Percentiles rank a stretch among this genome's conserved stretches.
Conservation (phyloP, 30 jellyfish, hydroid and myxozoan species). For the Turritopsis dohrnii region DNA sequence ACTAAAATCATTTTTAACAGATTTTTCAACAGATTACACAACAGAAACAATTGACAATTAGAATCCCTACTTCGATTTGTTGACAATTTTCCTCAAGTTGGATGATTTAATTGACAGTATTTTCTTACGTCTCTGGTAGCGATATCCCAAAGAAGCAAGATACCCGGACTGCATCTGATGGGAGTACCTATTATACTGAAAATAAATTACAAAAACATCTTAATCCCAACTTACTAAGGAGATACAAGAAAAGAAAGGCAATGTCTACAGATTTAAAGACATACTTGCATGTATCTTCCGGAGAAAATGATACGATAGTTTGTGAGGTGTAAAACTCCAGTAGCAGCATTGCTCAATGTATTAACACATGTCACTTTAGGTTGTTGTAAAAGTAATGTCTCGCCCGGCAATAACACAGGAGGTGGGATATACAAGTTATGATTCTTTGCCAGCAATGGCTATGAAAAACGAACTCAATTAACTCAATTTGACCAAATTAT, state of each 20-base stretch:
- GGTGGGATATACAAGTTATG: conserved; percentile 23
- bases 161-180: conserved; percentile 38
- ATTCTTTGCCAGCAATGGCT: conserved; percentile 40
- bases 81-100: not conserved
- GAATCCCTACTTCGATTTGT: not conserved
- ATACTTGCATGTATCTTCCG: conserved; percentile 63
- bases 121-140: conserved; percentile 55
- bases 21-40: too few species aligned
- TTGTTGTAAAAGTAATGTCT: conserved; percentile 56
- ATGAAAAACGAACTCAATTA: not conserved
- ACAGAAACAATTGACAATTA: not conserved
- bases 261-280: conserved; percentile 12
- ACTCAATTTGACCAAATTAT: not conserved
- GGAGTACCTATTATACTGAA: not conserved
- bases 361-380: conserved; percentile 79
- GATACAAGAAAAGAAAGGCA: not conserved
- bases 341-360: conserved; percentile 62
- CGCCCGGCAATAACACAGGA: conserved; percentile 74
- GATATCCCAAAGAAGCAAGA: conserved; percentile 53
- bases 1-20: too few species aligned
- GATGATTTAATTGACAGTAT: conserved; percentile 25
- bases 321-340: conserved; percentile 66
- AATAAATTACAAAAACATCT: not conserved
- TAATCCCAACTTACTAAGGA: not conserved
- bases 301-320: conserved; percentile 59